Percentiles rank a stretch among this genome's conserved stretches.
phyloP scores from a whole-genome alignment of 2,113 vertebrate species.

The Tauraco erythrolophus region DNA sequence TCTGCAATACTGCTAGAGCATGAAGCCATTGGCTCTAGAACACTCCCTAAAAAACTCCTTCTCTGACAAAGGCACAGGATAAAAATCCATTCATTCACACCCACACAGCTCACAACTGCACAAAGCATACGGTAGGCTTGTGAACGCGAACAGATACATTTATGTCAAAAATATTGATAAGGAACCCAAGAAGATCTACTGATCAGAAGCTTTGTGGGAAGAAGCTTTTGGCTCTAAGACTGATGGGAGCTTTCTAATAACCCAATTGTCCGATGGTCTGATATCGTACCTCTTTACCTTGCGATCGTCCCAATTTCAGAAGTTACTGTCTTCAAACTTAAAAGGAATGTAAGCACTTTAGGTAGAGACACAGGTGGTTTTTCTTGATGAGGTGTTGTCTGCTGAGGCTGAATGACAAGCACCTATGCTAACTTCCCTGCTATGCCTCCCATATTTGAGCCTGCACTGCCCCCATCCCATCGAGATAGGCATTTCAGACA shows the following conservation, averaged over 20 bases:
- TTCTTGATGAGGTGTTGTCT: neutral
- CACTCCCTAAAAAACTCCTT: neutral
- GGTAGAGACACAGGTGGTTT: neutral
- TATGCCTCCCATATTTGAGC: neutral
- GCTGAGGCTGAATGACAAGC: neutral
- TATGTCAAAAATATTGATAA: neutral
- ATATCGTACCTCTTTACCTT: neutral
- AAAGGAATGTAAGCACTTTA: neutral
- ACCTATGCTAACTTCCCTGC: neutral
- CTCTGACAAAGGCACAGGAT: neutral
- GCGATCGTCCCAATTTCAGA: neutral
- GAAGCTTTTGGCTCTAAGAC: neutral
- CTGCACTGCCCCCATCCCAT: constrained; percentile 9
- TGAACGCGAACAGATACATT: neutral
- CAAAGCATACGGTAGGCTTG: neutral
- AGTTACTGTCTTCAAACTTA: neutral
- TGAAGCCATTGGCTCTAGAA: neutral
- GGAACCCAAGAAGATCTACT: neutral
- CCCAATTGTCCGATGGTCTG: neutral
- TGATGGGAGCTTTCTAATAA: neutral
- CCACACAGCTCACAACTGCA: constrained; percentile 43
- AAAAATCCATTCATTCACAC: constrained; percentile 16
- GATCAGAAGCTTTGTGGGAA: neutral
- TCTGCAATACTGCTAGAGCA: neutral
- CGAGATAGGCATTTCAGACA: neutral